phyloP scores from a whole-genome alignment of 2,797 vertebrate genomes.

The Liparis tanakae region DNA sequence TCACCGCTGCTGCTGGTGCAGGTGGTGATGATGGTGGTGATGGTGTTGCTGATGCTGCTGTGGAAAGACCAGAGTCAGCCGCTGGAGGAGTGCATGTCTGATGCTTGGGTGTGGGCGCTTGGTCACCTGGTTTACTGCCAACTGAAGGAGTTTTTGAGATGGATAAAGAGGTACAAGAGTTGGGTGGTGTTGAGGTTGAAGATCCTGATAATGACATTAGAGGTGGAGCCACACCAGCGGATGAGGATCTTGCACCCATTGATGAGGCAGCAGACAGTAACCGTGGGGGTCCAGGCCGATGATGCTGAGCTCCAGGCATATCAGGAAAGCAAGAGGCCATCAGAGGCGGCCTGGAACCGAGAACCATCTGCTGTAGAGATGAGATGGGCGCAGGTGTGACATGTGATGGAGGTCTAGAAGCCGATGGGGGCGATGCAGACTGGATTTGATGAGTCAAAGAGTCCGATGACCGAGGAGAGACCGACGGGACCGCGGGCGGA shows the following conservation, averaged over 20 bases:
- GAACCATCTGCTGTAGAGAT: conserved; percentile 66
- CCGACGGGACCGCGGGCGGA: conserved; percentile 43
- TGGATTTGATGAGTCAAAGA: conserved; percentile 46
- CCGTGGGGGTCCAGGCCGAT: conserved; percentile 53
- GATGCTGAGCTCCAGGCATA: conserved; percentile 34
- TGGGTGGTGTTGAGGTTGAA: conserved; percentile 38
- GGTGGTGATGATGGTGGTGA: conserved; percentile 41
- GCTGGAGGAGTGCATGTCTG: conserved; percentile 53
- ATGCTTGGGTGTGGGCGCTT: conserved; percentile 33
- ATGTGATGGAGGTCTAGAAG: conserved; percentile 45
- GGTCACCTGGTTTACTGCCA: conserved; percentile 47
- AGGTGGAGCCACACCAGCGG: conserved; percentile 37
- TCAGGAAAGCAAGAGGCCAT: conserved; percentile 46
- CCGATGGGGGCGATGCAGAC: conserved; percentile 25
- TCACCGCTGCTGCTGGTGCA: conserved; percentile 19
- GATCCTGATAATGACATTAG: conserved; percentile 38
- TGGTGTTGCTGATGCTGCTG: conserved; percentile 43
- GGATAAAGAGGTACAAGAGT: conserved; percentile 41
- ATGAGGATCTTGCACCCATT: conserved; percentile 35
- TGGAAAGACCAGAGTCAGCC: conserved; percentile 45
- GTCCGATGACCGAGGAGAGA: conserved; percentile 32
- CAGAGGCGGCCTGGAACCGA: conserved; percentile 56
- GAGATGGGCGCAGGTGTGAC: conserved; percentile 50
- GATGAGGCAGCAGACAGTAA: conserved; percentile 40
- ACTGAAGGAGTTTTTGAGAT: conserved; percentile 24